Conservation (phyloP, 2,797 vertebrate species). For the Pipistrellus nathusii region DNA sequence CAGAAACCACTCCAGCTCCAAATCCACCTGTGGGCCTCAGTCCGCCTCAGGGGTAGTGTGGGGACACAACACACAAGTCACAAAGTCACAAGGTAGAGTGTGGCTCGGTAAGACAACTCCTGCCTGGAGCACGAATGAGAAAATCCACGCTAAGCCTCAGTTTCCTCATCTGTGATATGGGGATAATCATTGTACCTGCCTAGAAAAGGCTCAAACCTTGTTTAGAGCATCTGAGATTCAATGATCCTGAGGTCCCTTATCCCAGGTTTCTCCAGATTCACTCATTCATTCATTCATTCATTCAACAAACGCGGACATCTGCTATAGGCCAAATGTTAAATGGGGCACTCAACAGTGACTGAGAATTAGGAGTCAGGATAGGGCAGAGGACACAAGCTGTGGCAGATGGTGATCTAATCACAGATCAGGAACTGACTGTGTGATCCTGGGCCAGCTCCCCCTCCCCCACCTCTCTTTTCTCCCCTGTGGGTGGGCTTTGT, state of each 20-base stretch:
- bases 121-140: not conserved
- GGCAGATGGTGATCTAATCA: not conserved
- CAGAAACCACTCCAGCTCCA: not conserved
- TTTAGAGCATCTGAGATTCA: not conserved
- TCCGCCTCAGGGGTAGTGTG: not conserved
- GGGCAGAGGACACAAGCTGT: not conserved
- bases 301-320: not conserved
- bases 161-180: not conserved
- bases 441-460: accelerated
- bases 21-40: not conserved
- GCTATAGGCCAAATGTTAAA: not conserved
- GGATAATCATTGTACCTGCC: too few species aligned
- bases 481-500: not conserved
- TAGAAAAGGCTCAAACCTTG: not conserved
- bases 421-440: accelerated
- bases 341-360: not conserved
- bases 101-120: not conserved
- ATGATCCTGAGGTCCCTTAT: not conserved
- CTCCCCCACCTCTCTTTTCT: not conserved
- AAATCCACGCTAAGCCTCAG: not conserved
- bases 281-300: not conserved
- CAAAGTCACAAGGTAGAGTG: not conserved
- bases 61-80: not conserved
- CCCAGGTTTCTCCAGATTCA: not conserved
- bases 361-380: not conserved